Evolutionary conservation across 1,140 invertebrate species (phyloP).

Genomic region (Capitella teleta): DNA sequence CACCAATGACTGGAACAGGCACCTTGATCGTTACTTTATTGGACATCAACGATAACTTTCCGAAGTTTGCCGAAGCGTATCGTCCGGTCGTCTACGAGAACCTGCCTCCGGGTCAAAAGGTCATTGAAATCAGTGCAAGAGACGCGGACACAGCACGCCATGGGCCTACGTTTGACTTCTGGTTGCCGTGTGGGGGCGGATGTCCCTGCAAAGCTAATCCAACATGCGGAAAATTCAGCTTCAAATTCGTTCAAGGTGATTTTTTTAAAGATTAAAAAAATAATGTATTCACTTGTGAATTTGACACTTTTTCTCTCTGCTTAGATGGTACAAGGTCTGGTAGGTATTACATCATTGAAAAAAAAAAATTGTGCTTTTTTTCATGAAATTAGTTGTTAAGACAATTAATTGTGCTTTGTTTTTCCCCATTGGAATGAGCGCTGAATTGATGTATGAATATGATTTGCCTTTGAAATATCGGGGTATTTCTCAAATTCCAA

Average conservation of each 20-base stretch:
- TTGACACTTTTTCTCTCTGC: too few species aligned
- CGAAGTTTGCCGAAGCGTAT: slow-evolving; percentile 51
- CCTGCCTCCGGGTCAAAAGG: neutral
- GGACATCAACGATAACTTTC: slow-evolving; percentile 87
- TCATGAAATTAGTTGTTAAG: too few species aligned
- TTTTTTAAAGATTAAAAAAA: neutral
- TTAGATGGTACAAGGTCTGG: too few species aligned
- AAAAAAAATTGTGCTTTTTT: too few species aligned
- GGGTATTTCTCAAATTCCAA: too few species aligned
- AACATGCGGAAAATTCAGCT: slow-evolving; percentile 10
- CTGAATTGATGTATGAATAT: too few species aligned
- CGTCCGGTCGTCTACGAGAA: neutral
- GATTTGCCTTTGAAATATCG: too few species aligned
- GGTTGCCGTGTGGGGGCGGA: slow-evolving; percentile 6
- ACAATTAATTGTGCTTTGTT: too few species aligned
- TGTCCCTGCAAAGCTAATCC: slow-evolving; percentile 11
- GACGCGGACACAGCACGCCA: slow-evolving; percentile 55
- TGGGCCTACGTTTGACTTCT: slow-evolving; percentile 88
- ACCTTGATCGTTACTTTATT: slow-evolving; percentile 88
- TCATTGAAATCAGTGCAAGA: slow-evolving; percentile 79
- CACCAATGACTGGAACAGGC: slow-evolving; percentile 86
- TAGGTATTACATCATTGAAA: too few species aligned
- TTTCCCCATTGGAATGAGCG: too few species aligned
- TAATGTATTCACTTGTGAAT: too few species aligned
- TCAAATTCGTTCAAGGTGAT: slow-evolving; percentile 12